Percentiles rank a stretch among this genome's conserved stretches.
phyloP scores from a whole-genome alignment of 1,140 invertebrate species.

The Calephelis nemesis region DNA sequence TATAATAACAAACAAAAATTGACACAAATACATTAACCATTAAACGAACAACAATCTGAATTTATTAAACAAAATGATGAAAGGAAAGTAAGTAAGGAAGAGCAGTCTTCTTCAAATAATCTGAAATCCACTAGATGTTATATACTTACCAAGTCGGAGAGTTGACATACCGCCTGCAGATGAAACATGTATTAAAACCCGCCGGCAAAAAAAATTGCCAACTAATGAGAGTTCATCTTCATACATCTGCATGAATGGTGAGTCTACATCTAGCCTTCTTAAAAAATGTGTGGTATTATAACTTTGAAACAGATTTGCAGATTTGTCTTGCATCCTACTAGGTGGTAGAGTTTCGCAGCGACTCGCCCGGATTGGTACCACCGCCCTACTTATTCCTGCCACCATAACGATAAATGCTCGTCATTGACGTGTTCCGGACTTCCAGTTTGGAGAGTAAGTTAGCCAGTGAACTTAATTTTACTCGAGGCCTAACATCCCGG shows the following conservation, averaged over 20 bases:
- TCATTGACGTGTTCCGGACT: too few relatives aligned
- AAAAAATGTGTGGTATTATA: background rate
- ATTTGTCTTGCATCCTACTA: too few relatives aligned
- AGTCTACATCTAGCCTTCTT: constrained; percentile 7
- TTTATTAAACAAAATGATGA: background rate
- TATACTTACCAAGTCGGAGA: constrained; percentile 25
- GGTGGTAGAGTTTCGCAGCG: too few relatives aligned
- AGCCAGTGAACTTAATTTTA: too few relatives aligned
- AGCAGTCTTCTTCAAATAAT: background rate
- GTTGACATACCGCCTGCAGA: constrained; percentile 9
- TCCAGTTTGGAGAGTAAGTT: too few relatives aligned
- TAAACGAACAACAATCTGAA: constrained; percentile 3
- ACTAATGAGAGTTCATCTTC: constrained; percentile 9
- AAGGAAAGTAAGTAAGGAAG: background rate
- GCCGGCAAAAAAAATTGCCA: constrained; percentile 13
- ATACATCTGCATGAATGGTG: constrained; percentile 8
- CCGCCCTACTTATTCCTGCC: too few relatives aligned
- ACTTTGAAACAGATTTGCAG: too few relatives aligned
- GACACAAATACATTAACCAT: background rate
- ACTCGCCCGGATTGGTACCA: too few relatives aligned
- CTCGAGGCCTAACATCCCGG: too few relatives aligned
- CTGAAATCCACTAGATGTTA: constrained; percentile 24
- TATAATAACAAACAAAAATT: background rate
- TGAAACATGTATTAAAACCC: constrained; percentile 5
- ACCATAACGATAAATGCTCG: too few relatives aligned